Conservation (phyloP, 2,113 vertebrate species). For the Indri indri region DNA sequence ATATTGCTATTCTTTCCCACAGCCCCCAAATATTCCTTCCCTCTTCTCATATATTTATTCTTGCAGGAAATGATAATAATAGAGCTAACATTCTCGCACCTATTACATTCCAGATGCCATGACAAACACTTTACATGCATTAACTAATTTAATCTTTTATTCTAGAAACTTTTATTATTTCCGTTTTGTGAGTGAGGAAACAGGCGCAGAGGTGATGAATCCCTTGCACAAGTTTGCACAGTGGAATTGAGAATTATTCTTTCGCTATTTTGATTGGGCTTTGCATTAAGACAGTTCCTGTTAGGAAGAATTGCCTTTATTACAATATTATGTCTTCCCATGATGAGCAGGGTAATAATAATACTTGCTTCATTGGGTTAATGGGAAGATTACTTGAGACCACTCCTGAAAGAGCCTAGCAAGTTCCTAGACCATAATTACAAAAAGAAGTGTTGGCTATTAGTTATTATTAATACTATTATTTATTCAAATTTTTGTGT, state of each 20-base stretch:
- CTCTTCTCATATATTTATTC: not conserved
- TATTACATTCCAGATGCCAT: not conserved
- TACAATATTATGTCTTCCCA: not conserved
- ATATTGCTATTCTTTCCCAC: not conserved
- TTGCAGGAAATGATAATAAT: not conserved
- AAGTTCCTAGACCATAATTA: not conserved
- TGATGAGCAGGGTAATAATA: not conserved
- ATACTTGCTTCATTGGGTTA: not conserved
- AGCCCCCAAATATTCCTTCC: not conserved
- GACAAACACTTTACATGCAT: not conserved
- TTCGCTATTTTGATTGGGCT: not conserved
- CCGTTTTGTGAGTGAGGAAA: not conserved
- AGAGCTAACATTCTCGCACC: not conserved
- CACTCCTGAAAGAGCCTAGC: not conserved
- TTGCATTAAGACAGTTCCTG: not conserved
- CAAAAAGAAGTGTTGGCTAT: not conserved
- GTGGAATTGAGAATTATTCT: not conserved
- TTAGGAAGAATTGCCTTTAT: not conserved
- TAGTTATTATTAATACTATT: not conserved
- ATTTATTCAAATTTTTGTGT: not conserved
- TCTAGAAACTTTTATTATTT: not conserved
- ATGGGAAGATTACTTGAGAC: not conserved
- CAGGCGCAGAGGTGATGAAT: not conserved
- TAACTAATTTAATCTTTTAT: conserved; percentile 16
- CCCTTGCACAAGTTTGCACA: not conserved